Conservation (phyloP, 1,140 invertebrate species). For the Stegodyphus mimosarum region DNA sequence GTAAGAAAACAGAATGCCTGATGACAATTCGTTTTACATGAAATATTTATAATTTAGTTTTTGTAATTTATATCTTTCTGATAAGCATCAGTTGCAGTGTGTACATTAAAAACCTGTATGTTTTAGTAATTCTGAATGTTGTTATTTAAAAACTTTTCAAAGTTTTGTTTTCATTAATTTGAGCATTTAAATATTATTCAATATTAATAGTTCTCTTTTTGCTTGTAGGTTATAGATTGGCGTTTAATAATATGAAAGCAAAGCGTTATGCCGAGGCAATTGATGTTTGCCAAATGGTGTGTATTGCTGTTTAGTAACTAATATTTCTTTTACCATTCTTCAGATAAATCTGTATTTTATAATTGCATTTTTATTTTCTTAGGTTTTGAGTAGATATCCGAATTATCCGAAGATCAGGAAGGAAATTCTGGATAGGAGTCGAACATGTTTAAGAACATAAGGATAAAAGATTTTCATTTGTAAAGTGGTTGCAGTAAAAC, state of each 20-base stretch:
- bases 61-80: no score
- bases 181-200: no score
- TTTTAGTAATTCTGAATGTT: no score
- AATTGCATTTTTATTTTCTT: conserved; percentile 72
- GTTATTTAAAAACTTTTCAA: no score
- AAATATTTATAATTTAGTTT: no score
- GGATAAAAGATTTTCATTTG: no score
- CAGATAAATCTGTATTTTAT: background rate
- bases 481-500: no score
- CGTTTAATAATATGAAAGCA: conserved; percentile 90
- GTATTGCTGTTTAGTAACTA: conserved; percentile 53
- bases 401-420: conserved; percentile 92
- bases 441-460: conserved; percentile 81
- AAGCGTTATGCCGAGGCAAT: conserved; percentile 90
- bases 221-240: conserved; percentile 85
- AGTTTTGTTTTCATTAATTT: no score
- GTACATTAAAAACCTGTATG: no score
- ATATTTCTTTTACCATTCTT: background rate
- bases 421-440: conserved; percentile 95
- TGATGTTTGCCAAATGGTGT: conserved; percentile 81
- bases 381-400: conserved; percentile 75
- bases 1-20: no score
- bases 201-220: conserved; percentile 17
- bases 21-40: no score
- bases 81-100: no score